phyloP scores from a whole-genome alignment of 2,113 vertebrate species.

The Clarias macrocephalus region DNA sequence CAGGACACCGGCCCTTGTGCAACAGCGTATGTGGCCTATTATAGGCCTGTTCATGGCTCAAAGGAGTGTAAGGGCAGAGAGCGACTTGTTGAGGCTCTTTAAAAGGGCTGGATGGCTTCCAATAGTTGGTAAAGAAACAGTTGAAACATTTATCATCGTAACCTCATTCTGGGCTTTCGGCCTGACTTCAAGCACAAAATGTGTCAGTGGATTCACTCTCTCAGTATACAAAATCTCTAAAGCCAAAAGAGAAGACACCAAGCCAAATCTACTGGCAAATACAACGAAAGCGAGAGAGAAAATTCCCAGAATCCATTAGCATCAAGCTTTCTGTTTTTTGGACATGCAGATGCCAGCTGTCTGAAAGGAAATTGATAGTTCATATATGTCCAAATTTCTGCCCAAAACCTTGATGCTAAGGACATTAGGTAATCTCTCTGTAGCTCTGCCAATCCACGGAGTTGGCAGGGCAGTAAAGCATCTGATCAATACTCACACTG shows the following conservation, averaged over 20 bases:
- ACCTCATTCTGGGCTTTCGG: not conserved
- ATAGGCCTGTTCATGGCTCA: constrained; percentile 6
- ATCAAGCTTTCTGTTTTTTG: not conserved
- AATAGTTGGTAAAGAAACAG: constrained; percentile 10
- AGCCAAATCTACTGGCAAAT: constrained; percentile 7
- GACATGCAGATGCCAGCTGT: constrained; percentile 15
- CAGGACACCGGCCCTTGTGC: constrained; percentile 19
- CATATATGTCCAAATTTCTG: not conserved
- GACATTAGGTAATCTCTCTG: constrained; percentile 5
- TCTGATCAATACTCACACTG: constrained; percentile 27
- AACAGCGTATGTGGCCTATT: constrained; percentile 29
- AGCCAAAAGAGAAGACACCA: not conserved
- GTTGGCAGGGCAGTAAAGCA: constrained; percentile 6
- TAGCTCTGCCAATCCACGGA: not conserved
- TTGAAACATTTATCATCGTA: constrained; percentile 28
- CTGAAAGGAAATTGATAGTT: constrained; percentile 16
- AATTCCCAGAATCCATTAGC: constrained; percentile 10
- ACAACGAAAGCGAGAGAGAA: constrained; percentile 12
- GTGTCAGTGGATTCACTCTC: constrained; percentile 16
- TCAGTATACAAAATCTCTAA: constrained; percentile 41
- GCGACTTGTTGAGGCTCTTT: constrained; percentile 28
- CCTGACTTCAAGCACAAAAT: constrained; percentile 8
- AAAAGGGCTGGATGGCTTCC: constrained; percentile 46
- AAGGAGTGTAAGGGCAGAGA: constrained; percentile 34
- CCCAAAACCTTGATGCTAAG: constrained; percentile 17